Conservation (phyloP, 2,797 vertebrate genomes). For the Argya squamiceps region DNA sequence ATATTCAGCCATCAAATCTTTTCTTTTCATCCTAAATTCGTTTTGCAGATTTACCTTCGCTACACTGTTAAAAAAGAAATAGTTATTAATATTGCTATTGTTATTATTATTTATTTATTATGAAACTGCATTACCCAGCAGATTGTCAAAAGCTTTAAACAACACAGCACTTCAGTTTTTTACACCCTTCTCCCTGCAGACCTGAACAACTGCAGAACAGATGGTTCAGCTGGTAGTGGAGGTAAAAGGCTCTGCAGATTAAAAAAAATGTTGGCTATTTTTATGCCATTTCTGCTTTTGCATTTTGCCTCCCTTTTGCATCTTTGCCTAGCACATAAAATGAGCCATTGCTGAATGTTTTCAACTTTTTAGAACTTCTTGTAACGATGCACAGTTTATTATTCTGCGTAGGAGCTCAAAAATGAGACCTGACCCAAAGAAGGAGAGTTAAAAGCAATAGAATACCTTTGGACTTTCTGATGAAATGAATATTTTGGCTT, state of each 20-base stretch:
- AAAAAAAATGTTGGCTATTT: constrained; percentile 24
- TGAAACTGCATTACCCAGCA: neutral
- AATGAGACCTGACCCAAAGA: neutral
- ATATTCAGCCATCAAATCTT: neutral
- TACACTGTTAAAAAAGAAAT: neutral
- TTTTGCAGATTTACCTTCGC: neutral
- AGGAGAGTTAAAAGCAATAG: neutral
- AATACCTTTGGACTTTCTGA: neutral
- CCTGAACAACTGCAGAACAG: constrained; percentile 36
- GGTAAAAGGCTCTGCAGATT: constrained; percentile 34
- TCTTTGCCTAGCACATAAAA: neutral
- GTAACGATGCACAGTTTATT: neutral
- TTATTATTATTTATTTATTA: neutral
- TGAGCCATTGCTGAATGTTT: neutral
- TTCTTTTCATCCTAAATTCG: neutral
- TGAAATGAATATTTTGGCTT: neutral
- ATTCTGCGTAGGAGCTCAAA: neutral
- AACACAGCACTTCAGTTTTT: neutral
- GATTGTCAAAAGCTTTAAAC: neutral
- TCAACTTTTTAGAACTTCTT: neutral
- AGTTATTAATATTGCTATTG: too few relatives aligned
- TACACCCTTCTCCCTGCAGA: neutral
- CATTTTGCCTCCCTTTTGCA: constrained; percentile 2
- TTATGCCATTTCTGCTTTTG: neutral
- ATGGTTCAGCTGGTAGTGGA: constrained; percentile 32